Conservation (phyloP, 2,888 invertebrate species). For the Pandemis cinnamomeana region DNA sequence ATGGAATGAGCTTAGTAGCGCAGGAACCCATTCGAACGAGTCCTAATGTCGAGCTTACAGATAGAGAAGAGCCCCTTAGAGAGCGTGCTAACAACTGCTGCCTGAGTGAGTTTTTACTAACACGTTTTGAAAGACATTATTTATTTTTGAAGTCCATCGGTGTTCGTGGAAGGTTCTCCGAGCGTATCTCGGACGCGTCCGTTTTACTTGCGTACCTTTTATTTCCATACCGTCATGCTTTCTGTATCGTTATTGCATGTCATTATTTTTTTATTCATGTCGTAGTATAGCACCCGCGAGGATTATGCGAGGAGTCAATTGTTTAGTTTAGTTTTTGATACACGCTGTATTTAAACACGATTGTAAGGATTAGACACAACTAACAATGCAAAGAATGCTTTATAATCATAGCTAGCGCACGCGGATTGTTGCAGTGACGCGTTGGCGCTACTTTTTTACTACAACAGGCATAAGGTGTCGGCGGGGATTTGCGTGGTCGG, state of each 20-base stretch:
- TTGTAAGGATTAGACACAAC: slow-evolving; percentile 67
- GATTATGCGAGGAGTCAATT: slow-evolving; percentile 48
- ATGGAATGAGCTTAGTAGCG: slow-evolving; percentile 82
- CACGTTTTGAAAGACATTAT: slow-evolving; percentile 68
- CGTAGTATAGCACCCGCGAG: slow-evolving; percentile 61
- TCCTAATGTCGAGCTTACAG: slow-evolving; percentile 66
- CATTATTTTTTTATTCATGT: slow-evolving; percentile 73
- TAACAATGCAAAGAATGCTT: slow-evolving; percentile 66
- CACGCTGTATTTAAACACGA: slow-evolving; percentile 72
- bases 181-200: slow-evolving; percentile 41
- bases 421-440: slow-evolving; percentile 59
- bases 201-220: slow-evolving; percentile 54
- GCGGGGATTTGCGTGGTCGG: slow-evolving; percentile 49
- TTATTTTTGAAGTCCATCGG: slow-evolving; percentile 84
- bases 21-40: slow-evolving; percentile 55
- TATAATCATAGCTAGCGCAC: slow-evolving; percentile 40
- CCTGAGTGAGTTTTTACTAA: slow-evolving; percentile 84
- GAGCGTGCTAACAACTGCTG: slow-evolving; percentile 82
- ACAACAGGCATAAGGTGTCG: slow-evolving; percentile 73
- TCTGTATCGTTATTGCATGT: slow-evolving; percentile 78
- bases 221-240: slow-evolving; percentile 75
- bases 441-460: slow-evolving; percentile 83
- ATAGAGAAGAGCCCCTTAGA: slow-evolving; percentile 60
- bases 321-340: slow-evolving; percentile 58
- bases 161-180: slow-evolving; percentile 54